Evolutionary conservation across 2,888 invertebrate genomes (phyloP).

Genomic region (Hypselothyrea guttata): DNA sequence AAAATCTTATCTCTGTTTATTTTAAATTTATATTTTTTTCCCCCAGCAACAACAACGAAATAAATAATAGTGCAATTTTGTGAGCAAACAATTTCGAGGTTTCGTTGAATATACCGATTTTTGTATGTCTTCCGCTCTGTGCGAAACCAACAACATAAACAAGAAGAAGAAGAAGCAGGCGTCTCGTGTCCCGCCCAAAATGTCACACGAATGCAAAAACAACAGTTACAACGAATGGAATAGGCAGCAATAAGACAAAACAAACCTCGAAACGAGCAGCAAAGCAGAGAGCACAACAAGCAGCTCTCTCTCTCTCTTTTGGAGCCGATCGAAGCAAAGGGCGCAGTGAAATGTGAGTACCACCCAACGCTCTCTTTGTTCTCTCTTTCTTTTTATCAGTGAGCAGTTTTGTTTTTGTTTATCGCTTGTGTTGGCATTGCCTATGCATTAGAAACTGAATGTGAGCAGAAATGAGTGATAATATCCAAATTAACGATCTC

Average conservation of each 20-base stretch:
- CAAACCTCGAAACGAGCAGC: constrained; percentile 14
- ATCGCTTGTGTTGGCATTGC: constrained; percentile 22
- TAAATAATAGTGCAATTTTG: constrained; percentile 38
- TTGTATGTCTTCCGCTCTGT: constrained; percentile 51
- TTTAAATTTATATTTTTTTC: constrained; percentile 46
- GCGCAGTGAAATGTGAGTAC: constrained; percentile 65
- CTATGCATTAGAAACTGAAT: constrained; percentile 32
- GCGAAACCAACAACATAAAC: constrained; percentile 31
- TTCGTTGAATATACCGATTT: constrained; percentile 47
- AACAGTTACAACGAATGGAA: constrained; percentile 62
- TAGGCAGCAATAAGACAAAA: constrained; percentile 47
- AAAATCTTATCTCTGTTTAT: too few species aligned
- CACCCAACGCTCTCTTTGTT: constrained; percentile 32
- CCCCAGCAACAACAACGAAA: constrained; percentile 39
- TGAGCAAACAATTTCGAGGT: constrained; percentile 54
- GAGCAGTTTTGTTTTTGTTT: constrained; percentile 40
- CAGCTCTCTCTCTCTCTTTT: constrained; percentile 3
- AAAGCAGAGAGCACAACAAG: constrained; percentile 15
- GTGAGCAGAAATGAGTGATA: constrained; percentile 3
- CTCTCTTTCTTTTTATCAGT: constrained; percentile 29
- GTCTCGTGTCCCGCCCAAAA: constrained; percentile 38
- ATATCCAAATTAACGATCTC: constrained; percentile 11
- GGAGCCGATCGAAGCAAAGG: constrained; percentile 34
- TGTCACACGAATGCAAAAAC: constrained; percentile 37
- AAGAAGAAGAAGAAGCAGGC: too few species aligned